These are phyloP conservation scores for Oasisia sp. DNA, from an alignment of 2,888 invertebrate genomes.

Conservation along the genomic window DNA sequence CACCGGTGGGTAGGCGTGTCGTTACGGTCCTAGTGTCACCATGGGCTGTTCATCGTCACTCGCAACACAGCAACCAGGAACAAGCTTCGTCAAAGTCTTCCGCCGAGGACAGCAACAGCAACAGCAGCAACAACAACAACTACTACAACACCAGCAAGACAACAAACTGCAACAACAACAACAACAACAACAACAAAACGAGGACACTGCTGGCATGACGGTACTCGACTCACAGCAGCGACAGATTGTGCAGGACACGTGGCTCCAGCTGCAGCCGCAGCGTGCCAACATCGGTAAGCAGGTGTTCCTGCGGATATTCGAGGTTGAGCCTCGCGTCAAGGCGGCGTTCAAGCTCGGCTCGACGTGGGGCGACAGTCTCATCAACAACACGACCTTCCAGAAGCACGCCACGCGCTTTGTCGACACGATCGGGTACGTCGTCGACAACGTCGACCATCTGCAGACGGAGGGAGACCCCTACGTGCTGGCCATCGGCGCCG, in stretches of 20 bases:
- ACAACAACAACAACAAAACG: not conserved
- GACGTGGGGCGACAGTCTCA: slow-evolving; percentile 31
- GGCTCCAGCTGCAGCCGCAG: not conserved
- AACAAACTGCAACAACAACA: not conserved
- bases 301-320: slow-evolving; percentile 35
- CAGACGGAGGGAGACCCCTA: slow-evolving; percentile 1
- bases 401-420: slow-evolving; percentile 31
- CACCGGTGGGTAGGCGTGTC: not conserved
- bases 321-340: slow-evolving; percentile 30
- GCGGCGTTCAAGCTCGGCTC: slow-evolving; percentile 26
- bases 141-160: too few relatives aligned
- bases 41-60: not conserved
- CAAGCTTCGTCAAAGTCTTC: not conserved
- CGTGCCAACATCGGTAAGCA: not conserved
- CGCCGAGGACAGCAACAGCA: not conserved
- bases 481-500: not conserved
- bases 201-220: not conserved
- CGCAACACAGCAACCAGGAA: not conserved
- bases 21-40: not conserved
- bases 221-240: not conserved
- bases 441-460: slow-evolving; percentile 25
- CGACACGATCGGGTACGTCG: slow-evolving; percentile 26
- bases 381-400: slow-evolving; percentile 28
- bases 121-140: not conserved
- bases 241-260: not conserved